Base-by-base conservation (phyloP, 1,140 invertebrate species). In the Forficula auricularia region DNA sequence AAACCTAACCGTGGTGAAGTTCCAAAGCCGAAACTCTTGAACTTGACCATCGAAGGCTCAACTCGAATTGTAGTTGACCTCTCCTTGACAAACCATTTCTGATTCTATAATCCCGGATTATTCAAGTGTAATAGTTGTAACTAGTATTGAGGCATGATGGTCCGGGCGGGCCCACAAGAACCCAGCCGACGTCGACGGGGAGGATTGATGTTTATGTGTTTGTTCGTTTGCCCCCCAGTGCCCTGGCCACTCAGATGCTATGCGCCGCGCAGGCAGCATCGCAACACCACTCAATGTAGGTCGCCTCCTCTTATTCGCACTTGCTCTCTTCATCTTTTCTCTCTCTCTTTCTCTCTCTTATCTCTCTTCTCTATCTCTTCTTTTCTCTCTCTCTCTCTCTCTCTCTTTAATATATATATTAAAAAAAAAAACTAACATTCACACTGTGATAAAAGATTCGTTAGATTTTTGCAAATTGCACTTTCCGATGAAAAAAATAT, bases 221-320 rank as follows among this genome's bases (percentile, higher is more conserved):
- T 50, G 44, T 38, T 48, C 45, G 44, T 48, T 52, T 35, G 51
- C 42, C 80, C 70, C 75, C 75, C 82, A 86, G 82, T 85, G 83
- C 82, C 79, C 82, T 88, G 79, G 82, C 82, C 79, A 81, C 82
- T 72, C 82, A 85, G 81, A 83, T 88, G 82, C 81, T 82, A 73
- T 81, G 79, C 71, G 80, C 80, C 70, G 78, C 81, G 70, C 79
- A 84, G 70, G 79, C 79, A 67, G 77, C 80, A 67, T 79, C 80
- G 67, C 81, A 83, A 71, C 78, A 79, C 68, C 78, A 81, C 75
- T 77, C 79, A 72, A 85, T 84, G 82, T 86, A 86, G 72, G 83
- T 85, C 69, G 22, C 22, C 22, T 27, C 22, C 10, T 27, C 10
- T 4, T 27, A 4, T 4, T 32, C 14, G 18, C 38, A 46, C 38